Base-by-base conservation (phyloP, 2,113 vertebrate species). In the Orthonyx spaldingii region DNA sequence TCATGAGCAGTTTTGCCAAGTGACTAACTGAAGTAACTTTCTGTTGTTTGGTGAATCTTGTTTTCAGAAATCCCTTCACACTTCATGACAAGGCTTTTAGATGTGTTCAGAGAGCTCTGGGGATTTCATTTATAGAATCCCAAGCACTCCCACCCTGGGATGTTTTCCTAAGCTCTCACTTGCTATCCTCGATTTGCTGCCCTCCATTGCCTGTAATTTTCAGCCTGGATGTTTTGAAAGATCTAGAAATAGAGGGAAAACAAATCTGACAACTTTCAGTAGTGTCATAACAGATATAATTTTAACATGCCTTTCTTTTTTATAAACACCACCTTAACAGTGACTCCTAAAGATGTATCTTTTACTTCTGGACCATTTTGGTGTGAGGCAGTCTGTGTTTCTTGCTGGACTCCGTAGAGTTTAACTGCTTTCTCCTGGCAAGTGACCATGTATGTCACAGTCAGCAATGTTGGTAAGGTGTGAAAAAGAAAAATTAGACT, bases 1-100 rank as follows among this genome's bases (percentile, higher is more conserved):
- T 96, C 95, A 96, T 79, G 89, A 92, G 50, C 68, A 63, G 57
- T 26, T 89, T 47, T 94, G 95, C 96, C 93, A 95, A 95, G 91
- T 46, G 68, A 76, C 89, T 93, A 41, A 68, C 82, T 91, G 83
- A 30, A 96, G 78, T 61, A 50, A 75, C 66, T 76, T 92, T 57
- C 56, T 79, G 50, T 60, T 92, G 37, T 87, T 75, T 83, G 69
- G 59, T 68, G 74, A 50, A 65, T 89, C 74, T 61, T 76, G 49
- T 84, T 91, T 76, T 75, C 71, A 90, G 76, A 90, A 89, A 94
- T 91, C 55, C 61, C 79, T 95, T 75, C 47, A 22, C 84, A 16
- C 37, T 91, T 85, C 3, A 2, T 16, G 44, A 14, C 35, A 17
- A 0, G 0, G 32, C 47, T 52, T 87, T 90, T 13, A n/a, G 56